Evolutionary conservation across 1,140 invertebrate species (phyloP), one percentile per base, ranked within the genome.

Genomic region (Venturia canescens): DNA sequence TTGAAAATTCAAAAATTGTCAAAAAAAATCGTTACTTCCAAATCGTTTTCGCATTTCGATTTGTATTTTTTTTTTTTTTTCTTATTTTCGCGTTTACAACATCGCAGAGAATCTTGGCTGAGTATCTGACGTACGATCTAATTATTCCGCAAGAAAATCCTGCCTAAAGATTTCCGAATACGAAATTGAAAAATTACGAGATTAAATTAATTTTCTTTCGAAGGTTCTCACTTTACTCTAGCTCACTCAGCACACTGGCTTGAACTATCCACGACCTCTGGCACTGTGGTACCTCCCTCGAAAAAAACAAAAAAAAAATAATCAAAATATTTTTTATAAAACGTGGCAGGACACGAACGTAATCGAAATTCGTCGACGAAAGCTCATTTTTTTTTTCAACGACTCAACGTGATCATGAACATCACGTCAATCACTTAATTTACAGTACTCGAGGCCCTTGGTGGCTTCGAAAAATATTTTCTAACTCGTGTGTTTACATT

Each of bases 221-320:
- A 71, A 48, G 23, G 80, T 84, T 83, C 83, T 63, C 23, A 63
- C 60, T 77, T 27, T 80, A 31, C 79, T 79, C 79, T 79, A 80
- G 85, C 85, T 84, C 82, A 82, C 82, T 87, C 44, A 82, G 71
- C 71, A 74, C 71, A 74, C 44, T 74, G 71, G 71, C 71, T 74
- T 74, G 44, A 74, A 74, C 70, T 72, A 72, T 48, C 38, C 70
- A 72, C 71, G 44, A 53, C 71, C 71, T 78, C 66, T 78, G 76
- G 76, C 76, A 78, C 60, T 63, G 60, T 63, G 26, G 23, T 63
- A 63, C 23, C 6, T 63, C n/a, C 23, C 18, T 57, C 31, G 6
- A 60, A 57, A 71, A 34, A 76, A 60, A 23, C 1, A 78, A 4
- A 27, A 66, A 78, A 21, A 57, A 26, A 74, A 23, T 15, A 38